Evolutionary conservation across 1,140 invertebrate species (phyloP), one percentile per base, ranked within the genome.

Genomic region (Cephus cinctus): DNA sequence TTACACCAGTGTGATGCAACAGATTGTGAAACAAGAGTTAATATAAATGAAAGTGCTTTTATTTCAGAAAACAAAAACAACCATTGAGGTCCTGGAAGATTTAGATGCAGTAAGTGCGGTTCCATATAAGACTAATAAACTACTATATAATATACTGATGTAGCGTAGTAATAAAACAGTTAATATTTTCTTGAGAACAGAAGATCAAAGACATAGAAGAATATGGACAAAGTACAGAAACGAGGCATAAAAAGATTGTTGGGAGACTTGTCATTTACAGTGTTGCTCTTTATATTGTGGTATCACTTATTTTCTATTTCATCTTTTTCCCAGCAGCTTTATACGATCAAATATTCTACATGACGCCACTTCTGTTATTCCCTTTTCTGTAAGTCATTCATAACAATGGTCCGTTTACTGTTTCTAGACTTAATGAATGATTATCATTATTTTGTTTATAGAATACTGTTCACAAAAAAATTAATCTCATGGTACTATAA

Each of bases 401-500:
- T 43, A 47, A 34, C 36, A 16, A 22, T 47, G 34, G 19, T n/a
- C n/a, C n/a, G n/a, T n/a, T 49, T 20, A 19, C 45, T 42, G 22
- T 43, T 36, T 32, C 14, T 9, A 31, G 18, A 14, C 21, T 23
- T 25, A 20, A 18, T 16, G 45, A 38, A 5, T 32, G 40, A 32
- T 54, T 20, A 39, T 19, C 4, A 16, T 30, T 21, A 14, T 21
- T 50, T 62, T 63, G 65, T 57, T 80, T 81, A 50, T 73, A 96
- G 93, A 60, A 86, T 95, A 54, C 82, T 89, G 61, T 79, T 88
- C 43, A 76, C 89, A 21, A 90, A 91, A 59, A 83, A 84, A 64
- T 71, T 86, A 56, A 81, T 95, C 60, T 86, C 88, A 34, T 94
- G 89, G 86, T 95, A 94, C 71, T 98, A 90, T 74, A 84, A 87